phyloP scores from a whole-genome alignment of 2,797 vertebrate species.

The Balearica regulorum region DNA sequence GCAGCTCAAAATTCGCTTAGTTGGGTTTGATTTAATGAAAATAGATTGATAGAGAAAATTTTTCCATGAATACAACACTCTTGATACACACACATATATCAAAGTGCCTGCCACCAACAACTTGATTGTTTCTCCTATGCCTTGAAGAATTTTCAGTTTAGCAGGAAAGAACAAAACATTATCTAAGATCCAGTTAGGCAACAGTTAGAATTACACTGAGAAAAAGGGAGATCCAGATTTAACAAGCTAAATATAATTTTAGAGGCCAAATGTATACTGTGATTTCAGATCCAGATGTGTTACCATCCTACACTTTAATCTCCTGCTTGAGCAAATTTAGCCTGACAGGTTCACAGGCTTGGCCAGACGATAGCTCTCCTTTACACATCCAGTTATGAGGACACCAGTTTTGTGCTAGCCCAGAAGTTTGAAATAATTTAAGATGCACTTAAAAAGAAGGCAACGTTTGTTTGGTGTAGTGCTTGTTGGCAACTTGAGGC shows the following conservation, averaged over 20 bases:
- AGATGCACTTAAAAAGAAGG: not conserved
- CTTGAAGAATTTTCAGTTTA: not conserved
- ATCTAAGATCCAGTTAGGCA: not conserved
- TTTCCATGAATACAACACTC: not conserved
- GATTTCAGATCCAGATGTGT: not conserved
- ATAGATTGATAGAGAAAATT: not conserved
- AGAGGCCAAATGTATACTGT: not conserved
- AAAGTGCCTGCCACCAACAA: not conserved
- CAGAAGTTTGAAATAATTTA: not conserved
- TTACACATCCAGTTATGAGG: not conserved
- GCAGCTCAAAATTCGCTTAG: not conserved
- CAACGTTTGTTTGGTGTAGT: not conserved
- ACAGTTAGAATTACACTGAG: not conserved
- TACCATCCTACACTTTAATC: not conserved
- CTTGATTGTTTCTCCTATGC: not conserved
- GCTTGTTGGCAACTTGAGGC: not conserved
- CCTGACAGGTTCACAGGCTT: not conserved
- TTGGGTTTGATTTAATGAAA: not conserved
- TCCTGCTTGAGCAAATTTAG: not conserved
- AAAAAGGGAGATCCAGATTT: not conserved
- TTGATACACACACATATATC: not conserved
- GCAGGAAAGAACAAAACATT: not conserved
- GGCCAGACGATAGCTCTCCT: not conserved
- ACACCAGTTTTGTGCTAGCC: not conserved
- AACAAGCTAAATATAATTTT: not conserved